Evolutionary conservation across 23 tunicate species (phyloP).

Genomic region (Diplosoma virens): DNA sequence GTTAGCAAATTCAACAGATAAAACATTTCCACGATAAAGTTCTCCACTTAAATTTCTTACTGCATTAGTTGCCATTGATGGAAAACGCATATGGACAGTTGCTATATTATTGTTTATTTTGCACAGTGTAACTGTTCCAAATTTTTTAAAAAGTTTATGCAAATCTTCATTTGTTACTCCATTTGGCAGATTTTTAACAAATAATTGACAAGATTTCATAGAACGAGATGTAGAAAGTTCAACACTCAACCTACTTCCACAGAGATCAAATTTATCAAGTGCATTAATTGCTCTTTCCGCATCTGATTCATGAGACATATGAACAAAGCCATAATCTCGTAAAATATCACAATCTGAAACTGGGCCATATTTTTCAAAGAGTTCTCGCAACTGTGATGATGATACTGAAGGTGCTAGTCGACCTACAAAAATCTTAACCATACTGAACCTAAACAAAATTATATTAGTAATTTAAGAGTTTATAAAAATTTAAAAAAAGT

Average conservation of each 20-base stretch:
- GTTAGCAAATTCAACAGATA: conserved; percentile 77
- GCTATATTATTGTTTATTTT: conserved; percentile 50
- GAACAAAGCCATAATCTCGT: conserved; percentile 94
- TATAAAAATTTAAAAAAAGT: no score
- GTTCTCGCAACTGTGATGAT: conserved; percentile 56
- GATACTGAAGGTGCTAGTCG: conserved; percentile 71
- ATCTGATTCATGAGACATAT: conserved; percentile 71
- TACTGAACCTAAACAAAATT: conserved; percentile 18
- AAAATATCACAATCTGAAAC: conserved; percentile 87
- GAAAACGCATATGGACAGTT: conserved; percentile 83
- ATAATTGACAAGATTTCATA: conserved; percentile 84
- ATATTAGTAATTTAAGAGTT: no score
- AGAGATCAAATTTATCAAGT: conserved; percentile 61
- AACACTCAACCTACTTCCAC: conserved; percentile 81
- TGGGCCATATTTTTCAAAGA: conserved; percentile 83
- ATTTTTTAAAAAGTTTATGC: conserved; percentile 87
- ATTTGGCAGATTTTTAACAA: conserved; percentile 69
- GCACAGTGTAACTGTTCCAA: conserved; percentile 89
- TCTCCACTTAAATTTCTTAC: conserved; percentile 84
- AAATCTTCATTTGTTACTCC: conserved; percentile 61
- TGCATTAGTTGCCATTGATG: conserved; percentile 89
- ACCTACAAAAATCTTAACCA: conserved; percentile 95
- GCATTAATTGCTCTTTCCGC: conserved; percentile 71
- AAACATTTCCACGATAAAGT: conserved; percentile 71
- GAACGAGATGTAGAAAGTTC: conserved; percentile 87